phyloP scores from a whole-genome alignment of 2,113 vertebrate species.

The Zingel zingel region DNA sequence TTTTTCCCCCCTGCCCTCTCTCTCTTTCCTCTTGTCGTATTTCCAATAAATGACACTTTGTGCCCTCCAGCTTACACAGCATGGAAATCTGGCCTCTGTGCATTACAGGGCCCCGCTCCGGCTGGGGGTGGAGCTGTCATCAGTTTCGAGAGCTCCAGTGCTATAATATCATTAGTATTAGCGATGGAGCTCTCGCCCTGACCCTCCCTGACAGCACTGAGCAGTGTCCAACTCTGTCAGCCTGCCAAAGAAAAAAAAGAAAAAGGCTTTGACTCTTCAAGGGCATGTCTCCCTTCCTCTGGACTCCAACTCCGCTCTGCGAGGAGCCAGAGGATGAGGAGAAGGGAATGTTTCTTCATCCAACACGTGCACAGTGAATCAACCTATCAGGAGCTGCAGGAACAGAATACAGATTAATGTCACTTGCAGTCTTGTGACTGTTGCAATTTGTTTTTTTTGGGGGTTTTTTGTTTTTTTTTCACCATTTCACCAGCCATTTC shows the following conservation, averaged over 20 bases:
- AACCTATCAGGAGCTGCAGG: background rate
- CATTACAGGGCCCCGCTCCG: background rate
- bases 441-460: background rate
- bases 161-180: slow-evolving; percentile 37
- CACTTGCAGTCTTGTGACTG: background rate
- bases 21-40: background rate
- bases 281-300: slow-evolving; percentile 44
- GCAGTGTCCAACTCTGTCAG: slow-evolving; percentile 37
- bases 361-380: slow-evolving; percentile 7
- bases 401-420: slow-evolving; percentile 2
- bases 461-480: background rate
- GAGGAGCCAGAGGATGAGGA: slow-evolving; percentile 18
- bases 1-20: background rate
- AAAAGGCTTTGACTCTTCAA: slow-evolving; percentile 48
- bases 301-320: slow-evolving; percentile 14
- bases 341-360: background rate
- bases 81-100: slow-evolving; percentile 21
- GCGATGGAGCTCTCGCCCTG: slow-evolving; percentile 10
- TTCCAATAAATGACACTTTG: slow-evolving; percentile 5
- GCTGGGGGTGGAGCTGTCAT: slow-evolving; percentile 11
- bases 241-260: slow-evolving; percentile 26
- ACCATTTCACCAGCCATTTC: background rate
- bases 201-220: slow-evolving; percentile 33
- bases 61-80: slow-evolving; percentile 21
- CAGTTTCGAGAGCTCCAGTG: background rate